These are phyloP conservation scores for Cuniculus paca DNA, from an alignment of 2,797 vertebrate genomes.

Conservation along the genomic window DNA sequence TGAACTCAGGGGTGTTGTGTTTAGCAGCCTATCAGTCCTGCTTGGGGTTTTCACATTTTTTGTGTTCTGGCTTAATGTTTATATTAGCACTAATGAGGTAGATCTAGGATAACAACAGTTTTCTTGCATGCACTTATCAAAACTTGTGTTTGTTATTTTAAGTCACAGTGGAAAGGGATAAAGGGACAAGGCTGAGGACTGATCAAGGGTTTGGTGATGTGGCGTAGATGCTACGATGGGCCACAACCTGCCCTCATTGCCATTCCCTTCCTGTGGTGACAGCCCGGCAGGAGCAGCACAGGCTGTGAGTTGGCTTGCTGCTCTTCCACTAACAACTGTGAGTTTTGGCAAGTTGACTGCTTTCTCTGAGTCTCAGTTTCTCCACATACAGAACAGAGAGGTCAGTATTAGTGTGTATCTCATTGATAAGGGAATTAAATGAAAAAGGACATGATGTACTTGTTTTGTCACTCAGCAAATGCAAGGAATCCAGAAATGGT, in stretches of 20 bases:
- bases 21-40: background rate
- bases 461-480: background rate
- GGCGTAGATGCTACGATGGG: fast-evolving
- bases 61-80: background rate
- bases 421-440: background rate
- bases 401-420: background rate
- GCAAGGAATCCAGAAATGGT: background rate
- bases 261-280: background rate
- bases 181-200: background rate
- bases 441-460: background rate
- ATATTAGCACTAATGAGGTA: background rate
- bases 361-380: background rate
- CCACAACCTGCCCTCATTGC: fast-evolving
- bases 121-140: background rate
- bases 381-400: background rate
- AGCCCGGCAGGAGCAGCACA: background rate
- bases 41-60: background rate
- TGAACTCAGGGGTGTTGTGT: fast-evolving
- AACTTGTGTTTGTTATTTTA: background rate
- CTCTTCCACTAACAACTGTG: background rate
- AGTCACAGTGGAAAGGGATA: background rate
- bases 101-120: background rate
- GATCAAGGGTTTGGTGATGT: fast-evolving
- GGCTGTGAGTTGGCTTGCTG: background rate
- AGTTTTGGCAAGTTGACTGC: background rate